Conservation (phyloP, 2,113 vertebrate genomes). For the Tyrannus savana region DNA sequence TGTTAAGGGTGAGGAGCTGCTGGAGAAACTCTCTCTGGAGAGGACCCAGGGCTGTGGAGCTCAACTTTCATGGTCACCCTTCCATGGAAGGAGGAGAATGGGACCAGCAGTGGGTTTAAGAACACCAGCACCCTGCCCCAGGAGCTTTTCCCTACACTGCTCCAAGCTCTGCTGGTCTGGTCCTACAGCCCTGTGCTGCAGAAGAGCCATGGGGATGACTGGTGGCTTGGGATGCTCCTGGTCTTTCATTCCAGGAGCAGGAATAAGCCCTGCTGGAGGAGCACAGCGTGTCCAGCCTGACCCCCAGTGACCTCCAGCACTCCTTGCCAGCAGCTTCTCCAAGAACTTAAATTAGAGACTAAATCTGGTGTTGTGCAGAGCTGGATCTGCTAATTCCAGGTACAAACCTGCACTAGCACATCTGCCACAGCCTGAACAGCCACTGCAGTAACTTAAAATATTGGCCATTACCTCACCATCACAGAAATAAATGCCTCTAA, state of each 20-base stretch:
- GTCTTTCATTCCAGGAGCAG: neutral
- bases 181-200: fast-evolving
- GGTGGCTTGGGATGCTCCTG: neutral
- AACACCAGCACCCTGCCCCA: no score
- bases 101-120: neutral
- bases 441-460: neutral
- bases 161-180: neutral
- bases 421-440: neutral
- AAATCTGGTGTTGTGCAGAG: neutral
- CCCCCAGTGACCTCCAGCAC: fast-evolving
- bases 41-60: neutral
- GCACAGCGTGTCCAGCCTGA: fast-evolving
- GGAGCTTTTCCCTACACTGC: neutral
- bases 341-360: fast-evolving
- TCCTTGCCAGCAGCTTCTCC: neutral
- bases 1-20: neutral
- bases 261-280: neutral
- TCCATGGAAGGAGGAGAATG: fast-evolving
- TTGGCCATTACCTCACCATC: neutral
- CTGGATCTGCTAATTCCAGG: neutral
- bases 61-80: neutral
- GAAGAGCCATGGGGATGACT: fast-evolving
- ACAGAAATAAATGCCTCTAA: neutral
- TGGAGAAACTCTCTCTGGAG: neutral
- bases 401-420: neutral